These are phyloP conservation scores for Callaeas wilsoni DNA, from an alignment of 2,113 vertebrate species.

Conservation along the genomic window DNA sequence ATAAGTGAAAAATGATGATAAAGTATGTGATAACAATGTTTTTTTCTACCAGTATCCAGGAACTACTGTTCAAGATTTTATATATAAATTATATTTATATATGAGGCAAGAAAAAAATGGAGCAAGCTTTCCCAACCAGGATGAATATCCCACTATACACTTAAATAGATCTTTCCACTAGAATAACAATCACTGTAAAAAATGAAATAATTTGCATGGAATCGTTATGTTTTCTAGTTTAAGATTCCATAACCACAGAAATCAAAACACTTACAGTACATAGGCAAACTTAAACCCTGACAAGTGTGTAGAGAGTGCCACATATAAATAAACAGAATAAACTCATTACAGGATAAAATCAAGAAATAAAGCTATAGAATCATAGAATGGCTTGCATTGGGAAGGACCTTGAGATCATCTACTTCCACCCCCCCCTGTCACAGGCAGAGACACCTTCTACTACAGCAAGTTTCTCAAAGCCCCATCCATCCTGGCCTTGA, in stretches of 20 bases:
- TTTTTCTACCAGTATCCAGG: neutral
- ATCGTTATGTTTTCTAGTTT: neutral
- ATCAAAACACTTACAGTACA: neutral
- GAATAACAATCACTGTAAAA: neutral
- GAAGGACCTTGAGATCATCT: neutral
- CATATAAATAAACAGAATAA: neutral
- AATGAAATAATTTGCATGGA: neutral
- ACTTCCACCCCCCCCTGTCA: neutral
- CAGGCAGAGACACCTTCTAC: neutral
- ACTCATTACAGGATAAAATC: neutral
- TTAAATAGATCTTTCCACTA: neutral
- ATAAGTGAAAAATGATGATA: neutral
- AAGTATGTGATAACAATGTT: neutral
- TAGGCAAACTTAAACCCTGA: neutral
- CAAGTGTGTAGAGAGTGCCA: rapidly evolving
- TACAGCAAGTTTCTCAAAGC: neutral
- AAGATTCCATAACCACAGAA: neutral
- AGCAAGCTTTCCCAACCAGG: neutral
- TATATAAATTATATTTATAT: neutral
- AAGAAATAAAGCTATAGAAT: neutral
- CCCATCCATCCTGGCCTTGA: neutral
- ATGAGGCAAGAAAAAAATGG: neutral
- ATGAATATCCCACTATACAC: neutral
- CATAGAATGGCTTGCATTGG: rapidly evolving
- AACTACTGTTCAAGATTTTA: neutral